Percentiles rank a stretch among this genome's conserved stretches.
These are phyloP conservation scores for Doryteuthis pealeii DNA, from an alignment of 1,140 invertebrate species.

Conservation along the genomic window DNA sequence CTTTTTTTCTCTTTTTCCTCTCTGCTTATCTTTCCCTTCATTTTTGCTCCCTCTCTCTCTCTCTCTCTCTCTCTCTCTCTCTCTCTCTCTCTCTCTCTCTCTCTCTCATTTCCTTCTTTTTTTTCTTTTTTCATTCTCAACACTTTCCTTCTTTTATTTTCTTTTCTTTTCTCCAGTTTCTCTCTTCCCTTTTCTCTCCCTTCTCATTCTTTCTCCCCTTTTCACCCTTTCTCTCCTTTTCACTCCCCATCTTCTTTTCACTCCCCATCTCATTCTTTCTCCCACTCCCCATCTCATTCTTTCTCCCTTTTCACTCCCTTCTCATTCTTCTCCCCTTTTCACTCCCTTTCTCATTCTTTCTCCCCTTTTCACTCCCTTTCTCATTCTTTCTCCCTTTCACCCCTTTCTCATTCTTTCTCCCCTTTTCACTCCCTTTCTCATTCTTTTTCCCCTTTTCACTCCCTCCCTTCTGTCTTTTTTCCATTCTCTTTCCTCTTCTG, in stretches of 20 bases:
- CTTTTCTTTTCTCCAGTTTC: too few species aligned
- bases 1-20: conserved; percentile 20
- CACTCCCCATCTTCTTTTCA: too few species aligned
- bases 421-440: neutral
- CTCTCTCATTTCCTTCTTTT: neutral
- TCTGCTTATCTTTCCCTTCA: conserved; percentile 8
- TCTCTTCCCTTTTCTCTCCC: too few species aligned
- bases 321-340: neutral
- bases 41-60: conserved; percentile 14
- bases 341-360: conserved; percentile 13
- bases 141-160: neutral
- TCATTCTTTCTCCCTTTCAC: neutral
- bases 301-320: neutral
- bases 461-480: neutral
- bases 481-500: neutral
- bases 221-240: too few species aligned
- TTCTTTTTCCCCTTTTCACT: neutral
- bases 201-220: too few species aligned
- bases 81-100: too few species aligned
- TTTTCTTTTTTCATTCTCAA: neutral
- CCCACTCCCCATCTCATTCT: conserved; percentile 3
- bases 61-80: too few species aligned
- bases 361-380: conserved; percentile 1
- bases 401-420: neutral
- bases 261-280: too few species aligned